phyloP scores from a whole-genome alignment of 2,888 invertebrate genomes.

The Entomobrya proxima region DNA sequence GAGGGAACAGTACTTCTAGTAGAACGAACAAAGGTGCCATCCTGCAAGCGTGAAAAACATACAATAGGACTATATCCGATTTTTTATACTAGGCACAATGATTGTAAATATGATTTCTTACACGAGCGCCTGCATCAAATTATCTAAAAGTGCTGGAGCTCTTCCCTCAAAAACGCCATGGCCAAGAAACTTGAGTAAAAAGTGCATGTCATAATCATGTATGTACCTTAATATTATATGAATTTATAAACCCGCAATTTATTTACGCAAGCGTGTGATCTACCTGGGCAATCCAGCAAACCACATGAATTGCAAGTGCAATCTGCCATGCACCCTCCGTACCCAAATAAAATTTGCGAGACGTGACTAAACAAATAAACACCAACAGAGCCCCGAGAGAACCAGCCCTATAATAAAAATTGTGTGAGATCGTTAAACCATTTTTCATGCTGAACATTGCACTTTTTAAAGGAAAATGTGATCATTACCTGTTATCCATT shows the following conservation, averaged over 20 bases:
- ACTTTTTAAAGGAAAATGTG: neutral
- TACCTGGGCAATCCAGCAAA: conserved; percentile 74
- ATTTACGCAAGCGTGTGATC: neutral
- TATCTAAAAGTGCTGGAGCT: conserved; percentile 75
- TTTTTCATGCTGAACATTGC: too few relatives aligned
- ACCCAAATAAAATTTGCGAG: conserved; percentile 69
- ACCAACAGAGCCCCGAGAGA: conserved; percentile 72
- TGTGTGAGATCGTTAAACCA: neutral
- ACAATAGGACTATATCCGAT: neutral
- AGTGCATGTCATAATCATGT: too few relatives aligned
- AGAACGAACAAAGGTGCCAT: conserved; percentile 75
- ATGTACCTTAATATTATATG: too few relatives aligned
- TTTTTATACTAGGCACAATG: neutral
- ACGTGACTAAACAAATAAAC: conserved; percentile 64
- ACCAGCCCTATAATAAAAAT: conserved; percentile 68
- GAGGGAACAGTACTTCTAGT: conserved; percentile 73
- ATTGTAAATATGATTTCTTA: conserved; percentile 57
- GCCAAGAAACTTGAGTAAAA: conserved; percentile 72
- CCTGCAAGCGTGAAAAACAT: too few relatives aligned
- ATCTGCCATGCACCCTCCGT: conserved; percentile 69
- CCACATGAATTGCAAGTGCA: conserved; percentile 67
- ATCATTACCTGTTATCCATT: conserved; percentile 71
- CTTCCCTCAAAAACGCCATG: conserved; percentile 75
- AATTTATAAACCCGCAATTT: too few relatives aligned
- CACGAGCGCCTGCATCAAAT: conserved; percentile 74